phyloP scores from a whole-genome alignment of 2,113 vertebrate species.

The Melanerpes aurifrons region DNA sequence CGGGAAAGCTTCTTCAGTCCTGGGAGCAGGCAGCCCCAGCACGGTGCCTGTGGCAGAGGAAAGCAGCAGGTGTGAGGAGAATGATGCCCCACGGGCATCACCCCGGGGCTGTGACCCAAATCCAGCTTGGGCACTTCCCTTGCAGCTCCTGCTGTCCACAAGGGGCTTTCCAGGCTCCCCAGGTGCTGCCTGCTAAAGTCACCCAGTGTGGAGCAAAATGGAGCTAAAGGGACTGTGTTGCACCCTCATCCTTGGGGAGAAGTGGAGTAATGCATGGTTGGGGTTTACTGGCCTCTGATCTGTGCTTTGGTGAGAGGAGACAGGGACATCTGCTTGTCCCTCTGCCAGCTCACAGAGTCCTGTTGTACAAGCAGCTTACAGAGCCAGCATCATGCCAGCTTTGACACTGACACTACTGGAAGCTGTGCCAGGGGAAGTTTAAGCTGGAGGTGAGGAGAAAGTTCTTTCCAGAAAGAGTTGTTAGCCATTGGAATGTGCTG shows the following conservation, averaged over 20 bases:
- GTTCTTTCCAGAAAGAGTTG: no score
- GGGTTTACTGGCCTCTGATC: neutral
- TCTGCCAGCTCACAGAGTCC: neutral
- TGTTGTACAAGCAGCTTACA: neutral
- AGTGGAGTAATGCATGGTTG: neutral
- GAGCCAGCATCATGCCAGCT: neutral
- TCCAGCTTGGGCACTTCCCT: neutral
- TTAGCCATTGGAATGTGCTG: no score
- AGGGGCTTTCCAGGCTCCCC: fast-evolving
- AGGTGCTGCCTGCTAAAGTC: neutral
- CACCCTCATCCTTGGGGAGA: neutral
- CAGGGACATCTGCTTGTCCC: neutral
- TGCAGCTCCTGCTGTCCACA: neutral
- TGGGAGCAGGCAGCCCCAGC: constrained; percentile 26
- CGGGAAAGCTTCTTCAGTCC: constrained; percentile 72
- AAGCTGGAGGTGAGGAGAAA: no score
- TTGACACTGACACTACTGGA: neutral
- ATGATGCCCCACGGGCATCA: fast-evolving
- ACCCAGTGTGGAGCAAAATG: neutral
- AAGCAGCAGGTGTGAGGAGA: neutral
- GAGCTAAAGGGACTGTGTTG: neutral
- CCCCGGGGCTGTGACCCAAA: neutral
- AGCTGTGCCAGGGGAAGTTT: no score
- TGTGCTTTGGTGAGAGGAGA: neutral
- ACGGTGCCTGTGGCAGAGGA: constrained; percentile 31